Percentiles rank a stretch among this genome's conserved stretches.
These are phyloP conservation scores for Galeopsomyia nigrocyanea DNA, from an alignment of 2,888 invertebrate species.

Conservation along the genomic window DNA sequence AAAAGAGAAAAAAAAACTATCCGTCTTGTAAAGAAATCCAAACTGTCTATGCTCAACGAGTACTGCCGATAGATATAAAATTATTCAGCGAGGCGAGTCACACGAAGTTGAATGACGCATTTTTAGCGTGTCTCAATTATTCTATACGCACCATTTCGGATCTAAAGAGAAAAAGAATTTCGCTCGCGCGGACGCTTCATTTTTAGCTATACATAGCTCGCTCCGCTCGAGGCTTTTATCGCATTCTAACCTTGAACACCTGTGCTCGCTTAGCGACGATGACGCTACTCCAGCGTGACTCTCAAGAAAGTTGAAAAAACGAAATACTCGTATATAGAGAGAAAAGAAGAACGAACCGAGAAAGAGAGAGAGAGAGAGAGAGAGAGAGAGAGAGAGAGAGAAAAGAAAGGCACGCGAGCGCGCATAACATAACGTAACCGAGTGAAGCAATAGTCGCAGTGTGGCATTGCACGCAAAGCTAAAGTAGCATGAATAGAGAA, in stretches of 20 bases:
- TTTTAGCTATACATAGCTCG: neutral
- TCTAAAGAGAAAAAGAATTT: constrained; percentile 19
- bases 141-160: neutral
- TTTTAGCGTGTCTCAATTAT: constrained; percentile 29
- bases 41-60: neutral
- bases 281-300: too few relatives aligned
- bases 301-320: too few relatives aligned
- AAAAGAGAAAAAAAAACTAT: too few relatives aligned
- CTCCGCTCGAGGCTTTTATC: constrained; percentile 30
- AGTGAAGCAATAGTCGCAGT: constrained; percentile 14
- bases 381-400: constrained; percentile 4
- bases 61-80: neutral
- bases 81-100: constrained; percentile 29
- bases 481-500: too few relatives aligned
- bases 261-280: neutral
- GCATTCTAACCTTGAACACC: constrained; percentile 43
- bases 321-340: neutral
- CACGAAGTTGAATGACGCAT: constrained; percentile 30
- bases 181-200: constrained; percentile 32
- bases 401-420: constrained; percentile 12
- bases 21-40: too few relatives aligned
- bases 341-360: too few relatives aligned
- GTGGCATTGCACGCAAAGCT: neutral
- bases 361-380: too few relatives aligned
- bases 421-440: constrained; percentile 29